phyloP scores from a whole-genome alignment of 2,113 vertebrate genomes.

The Ictalurus furcatus region DNA sequence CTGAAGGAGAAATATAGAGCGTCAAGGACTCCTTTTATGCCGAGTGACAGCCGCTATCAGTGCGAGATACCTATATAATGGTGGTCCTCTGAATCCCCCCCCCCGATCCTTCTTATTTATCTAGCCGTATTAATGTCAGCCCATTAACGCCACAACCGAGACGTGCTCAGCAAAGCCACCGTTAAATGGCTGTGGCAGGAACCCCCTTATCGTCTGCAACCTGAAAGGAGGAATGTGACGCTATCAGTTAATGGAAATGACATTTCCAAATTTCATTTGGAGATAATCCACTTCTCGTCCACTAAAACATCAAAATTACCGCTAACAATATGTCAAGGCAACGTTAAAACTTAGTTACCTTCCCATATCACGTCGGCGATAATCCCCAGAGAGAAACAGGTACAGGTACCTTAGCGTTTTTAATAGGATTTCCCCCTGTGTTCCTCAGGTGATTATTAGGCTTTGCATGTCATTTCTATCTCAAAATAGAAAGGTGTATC shows the following conservation, averaged over 20 bases:
- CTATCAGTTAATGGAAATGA: slow-evolving; percentile 93
- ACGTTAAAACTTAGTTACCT: slow-evolving; percentile 84
- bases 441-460: slow-evolving; percentile 64
- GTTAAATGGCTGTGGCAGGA: slow-evolving; percentile 85
- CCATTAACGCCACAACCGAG: slow-evolving; percentile 84
- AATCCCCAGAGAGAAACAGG: slow-evolving; percentile 79
- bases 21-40: slow-evolving; percentile 78
- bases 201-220: slow-evolving; percentile 86
- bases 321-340: slow-evolving; percentile 76
- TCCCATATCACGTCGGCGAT: slow-evolving; percentile 73
- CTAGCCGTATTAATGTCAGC: slow-evolving; percentile 95
- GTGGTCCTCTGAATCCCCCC: slow-evolving; percentile 67
- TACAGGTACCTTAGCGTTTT: slow-evolving; percentile 65
- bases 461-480: slow-evolving; percentile 59
- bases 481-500: slow-evolving; percentile 44
- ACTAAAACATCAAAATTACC: slow-evolving; percentile 92
- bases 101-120: slow-evolving; percentile 89
- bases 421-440: slow-evolving; percentile 70
- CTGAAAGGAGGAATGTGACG: slow-evolving; percentile 95
- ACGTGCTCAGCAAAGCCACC: slow-evolving; percentile 79
- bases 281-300: slow-evolving; percentile 90
- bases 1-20: slow-evolving; percentile 63
- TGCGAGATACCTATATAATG: slow-evolving; percentile 81
- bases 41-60: slow-evolving; percentile 86
- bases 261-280: slow-evolving; percentile 92